These are phyloP conservation scores for Sebastes reedi DNA, from an alignment of 2,797 vertebrate genomes.

Conservation along the genomic window DNA sequence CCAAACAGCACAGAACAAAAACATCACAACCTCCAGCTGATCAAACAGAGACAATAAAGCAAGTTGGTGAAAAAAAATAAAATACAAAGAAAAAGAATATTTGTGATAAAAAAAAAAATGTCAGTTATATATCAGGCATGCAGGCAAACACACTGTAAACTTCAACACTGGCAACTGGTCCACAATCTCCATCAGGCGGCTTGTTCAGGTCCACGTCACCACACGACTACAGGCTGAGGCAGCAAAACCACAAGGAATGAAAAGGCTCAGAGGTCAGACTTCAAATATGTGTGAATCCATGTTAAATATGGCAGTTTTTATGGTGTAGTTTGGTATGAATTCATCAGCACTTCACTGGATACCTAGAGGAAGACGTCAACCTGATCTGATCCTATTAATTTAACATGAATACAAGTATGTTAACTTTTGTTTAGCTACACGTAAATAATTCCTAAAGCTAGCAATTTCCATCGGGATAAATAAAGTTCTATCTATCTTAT, in stretches of 20 bases:
- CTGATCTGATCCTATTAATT: not conserved
- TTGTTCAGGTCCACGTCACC: slow-evolving; percentile 67
- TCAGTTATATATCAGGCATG: slow-evolving; percentile 84
- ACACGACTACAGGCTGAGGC: slow-evolving; percentile 60
- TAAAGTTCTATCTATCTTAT: not conserved
- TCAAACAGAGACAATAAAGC: slow-evolving; percentile 12
- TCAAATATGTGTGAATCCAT: not conserved
- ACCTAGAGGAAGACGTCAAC: not conserved
- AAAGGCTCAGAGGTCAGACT: slow-evolving; percentile 63
- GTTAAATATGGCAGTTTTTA: slow-evolving; percentile 35
- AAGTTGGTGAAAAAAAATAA: slow-evolving; percentile 26
- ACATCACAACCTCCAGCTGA: slow-evolving; percentile 15
- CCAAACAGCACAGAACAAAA: slow-evolving; percentile 16
- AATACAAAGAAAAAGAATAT: slow-evolving; percentile 38
- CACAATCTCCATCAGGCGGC: slow-evolving; percentile 64
- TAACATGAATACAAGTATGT: not conserved
- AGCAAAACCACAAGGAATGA: slow-evolving; percentile 46
- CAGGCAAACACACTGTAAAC: slow-evolving; percentile 84
- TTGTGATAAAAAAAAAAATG: not conserved
- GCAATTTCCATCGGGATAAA: not conserved
- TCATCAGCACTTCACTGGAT: not conserved
- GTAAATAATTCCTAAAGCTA: not conserved
- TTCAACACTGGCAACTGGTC: slow-evolving; percentile 65
- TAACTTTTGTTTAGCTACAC: not conserved
- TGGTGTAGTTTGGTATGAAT: not conserved